A percentile compares a stretch with the other conserved stretches of the same genome.
These are phyloP conservation scores for Apostichopus japonicus DNA, from an alignment of 35 echinoderm and acorn worm genomes.

Conservation along the genomic window DNA sequence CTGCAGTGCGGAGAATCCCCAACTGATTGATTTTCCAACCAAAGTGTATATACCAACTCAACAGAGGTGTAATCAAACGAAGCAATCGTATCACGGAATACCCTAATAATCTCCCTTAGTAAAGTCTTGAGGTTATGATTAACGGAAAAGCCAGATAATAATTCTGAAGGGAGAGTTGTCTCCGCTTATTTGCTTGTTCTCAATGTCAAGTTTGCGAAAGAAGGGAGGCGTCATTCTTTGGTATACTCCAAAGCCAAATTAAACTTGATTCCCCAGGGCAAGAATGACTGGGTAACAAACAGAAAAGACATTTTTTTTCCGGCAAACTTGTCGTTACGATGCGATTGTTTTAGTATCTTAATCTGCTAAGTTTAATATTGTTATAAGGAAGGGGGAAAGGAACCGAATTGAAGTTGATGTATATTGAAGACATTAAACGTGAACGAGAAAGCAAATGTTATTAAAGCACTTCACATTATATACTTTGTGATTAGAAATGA, in stretches of 20 bases:
- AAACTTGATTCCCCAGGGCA: slow-evolving; percentile 38
- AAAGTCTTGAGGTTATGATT: slow-evolving; percentile 33
- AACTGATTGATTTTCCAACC: slow-evolving; percentile 29
- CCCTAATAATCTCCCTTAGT: slow-evolving; percentile 1
- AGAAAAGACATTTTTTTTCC: slow-evolving; percentile 18
- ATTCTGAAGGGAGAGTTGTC: slow-evolving; percentile 34
- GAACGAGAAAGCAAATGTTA: slow-evolving; percentile 28
- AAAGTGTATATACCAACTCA: not conserved
- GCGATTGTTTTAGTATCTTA: slow-evolving; percentile 50
- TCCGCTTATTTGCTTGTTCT: slow-evolving; percentile 53
- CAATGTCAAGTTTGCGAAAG: slow-evolving; percentile 36
- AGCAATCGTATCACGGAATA: slow-evolving; percentile 44
- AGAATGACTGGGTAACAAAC: slow-evolving; percentile 15
- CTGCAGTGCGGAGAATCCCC: too few relatives aligned
- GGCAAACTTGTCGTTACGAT: not conserved
- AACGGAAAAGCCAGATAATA: slow-evolving; percentile 47
- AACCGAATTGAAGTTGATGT: not conserved
- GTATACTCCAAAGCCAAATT: slow-evolving; percentile 37
- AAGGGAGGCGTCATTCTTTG: slow-evolving; percentile 27
- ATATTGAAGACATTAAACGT: not conserved
- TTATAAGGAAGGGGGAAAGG: not conserved
- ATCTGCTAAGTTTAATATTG: slow-evolving; percentile 26
- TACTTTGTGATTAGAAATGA: slow-evolving; percentile 9
- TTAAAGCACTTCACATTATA: slow-evolving; percentile 22
- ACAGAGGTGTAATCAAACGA: slow-evolving; percentile 21